A percentile compares a stretch with the other conserved stretches of the same genome.
Conservation (phyloP, 2,113 vertebrate genomes). For the Amia ocellicauda region DNA sequence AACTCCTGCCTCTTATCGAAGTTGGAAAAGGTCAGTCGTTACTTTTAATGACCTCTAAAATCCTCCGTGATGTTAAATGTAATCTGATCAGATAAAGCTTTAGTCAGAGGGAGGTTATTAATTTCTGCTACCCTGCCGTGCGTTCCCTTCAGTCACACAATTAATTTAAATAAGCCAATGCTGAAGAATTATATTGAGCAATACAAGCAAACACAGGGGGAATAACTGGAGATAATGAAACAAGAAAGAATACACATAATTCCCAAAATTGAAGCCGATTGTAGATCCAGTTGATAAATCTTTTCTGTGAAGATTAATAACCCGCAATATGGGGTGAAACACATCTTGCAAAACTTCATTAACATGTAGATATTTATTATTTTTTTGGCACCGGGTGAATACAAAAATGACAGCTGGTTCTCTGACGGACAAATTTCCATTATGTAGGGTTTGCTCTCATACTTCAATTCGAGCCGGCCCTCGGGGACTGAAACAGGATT, state of each 20-base stretch:
- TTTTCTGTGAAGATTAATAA: constrained; percentile 37
- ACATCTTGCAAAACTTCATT: constrained; percentile 9
- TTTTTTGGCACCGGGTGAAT: background rate
- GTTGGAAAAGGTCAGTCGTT: constrained; percentile 14
- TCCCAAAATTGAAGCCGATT: constrained; percentile 45
- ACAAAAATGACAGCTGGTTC: background rate
- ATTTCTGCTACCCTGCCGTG: background rate
- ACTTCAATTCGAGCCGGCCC: background rate
- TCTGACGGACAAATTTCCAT: background rate
- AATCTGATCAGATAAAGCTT: constrained; percentile 23
- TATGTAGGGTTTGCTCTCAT: background rate
- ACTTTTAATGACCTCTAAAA: constrained; percentile 24
- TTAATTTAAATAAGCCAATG: constrained; percentile 49
- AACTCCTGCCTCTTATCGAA: background rate
- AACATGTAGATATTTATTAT: background rate
- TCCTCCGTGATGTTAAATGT: constrained; percentile 12
- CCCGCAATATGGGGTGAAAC: constrained; percentile 24
- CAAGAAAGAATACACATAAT: constrained; percentile 49
- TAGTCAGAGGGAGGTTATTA: constrained; percentile 14
- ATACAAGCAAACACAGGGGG: constrained; percentile 30
- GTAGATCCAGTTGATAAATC: constrained; percentile 27
- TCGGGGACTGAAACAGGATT: background rate
- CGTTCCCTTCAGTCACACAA: constrained; percentile 29
- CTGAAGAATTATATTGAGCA: constrained; percentile 35
- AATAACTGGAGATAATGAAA: constrained; percentile 44